Evolutionary conservation across 2,888 invertebrate genomes (phyloP), one percentile per base, ranked within the genome.

Genomic region (Bimastos eiseni): DNA sequence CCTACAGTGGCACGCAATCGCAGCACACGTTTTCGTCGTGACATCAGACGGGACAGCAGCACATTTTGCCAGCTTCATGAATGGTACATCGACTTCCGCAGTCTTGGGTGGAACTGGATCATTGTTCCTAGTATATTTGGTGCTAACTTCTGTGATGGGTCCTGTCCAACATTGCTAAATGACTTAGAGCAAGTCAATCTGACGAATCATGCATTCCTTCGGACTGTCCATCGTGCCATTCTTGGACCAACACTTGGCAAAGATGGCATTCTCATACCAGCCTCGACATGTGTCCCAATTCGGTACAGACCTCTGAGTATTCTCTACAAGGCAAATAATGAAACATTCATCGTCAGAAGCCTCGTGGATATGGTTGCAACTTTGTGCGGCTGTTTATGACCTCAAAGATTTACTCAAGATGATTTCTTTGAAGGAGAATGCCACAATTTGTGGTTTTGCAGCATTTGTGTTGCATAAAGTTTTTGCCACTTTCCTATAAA

Each of bases 131-230:
- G 34, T 19, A 36, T 86, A 86, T 86, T 86, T 37, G 37, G 86
- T 36, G 86, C 86, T 24, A 37, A 86, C 24, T 86, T 86, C 86
- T 86, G 86, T 17, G 86, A 86, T 37, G 86, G 86, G 24, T 37
- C 86, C 34, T 86, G 86, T 86, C 34, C 86, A 19, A 84, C 84
- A 21, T 86, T 37, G 4, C 86, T 36, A 21, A 3, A 86, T 37
- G 86, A 86, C 86, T 36, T 86, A 24, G 86, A 86, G 21, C 34
- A 24, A 36, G 86, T 86, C 86, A 86, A 86, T 33, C 86, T 86
- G 34, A 86, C 86, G 37, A 86, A 86, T 37, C 86, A 86, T 37
- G 86, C 86, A 24, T 86, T 86, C 36, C 86, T 86, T 86, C 86
- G 86, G 86, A 86, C 86, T 24, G 86, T 34, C 37, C 86, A 86